A percentile compares a stretch with the other conserved stretches of the same genome.
Evolutionary conservation across 1,140 invertebrate species (phyloP).

Genomic region (Mamestra configurata): DNA sequence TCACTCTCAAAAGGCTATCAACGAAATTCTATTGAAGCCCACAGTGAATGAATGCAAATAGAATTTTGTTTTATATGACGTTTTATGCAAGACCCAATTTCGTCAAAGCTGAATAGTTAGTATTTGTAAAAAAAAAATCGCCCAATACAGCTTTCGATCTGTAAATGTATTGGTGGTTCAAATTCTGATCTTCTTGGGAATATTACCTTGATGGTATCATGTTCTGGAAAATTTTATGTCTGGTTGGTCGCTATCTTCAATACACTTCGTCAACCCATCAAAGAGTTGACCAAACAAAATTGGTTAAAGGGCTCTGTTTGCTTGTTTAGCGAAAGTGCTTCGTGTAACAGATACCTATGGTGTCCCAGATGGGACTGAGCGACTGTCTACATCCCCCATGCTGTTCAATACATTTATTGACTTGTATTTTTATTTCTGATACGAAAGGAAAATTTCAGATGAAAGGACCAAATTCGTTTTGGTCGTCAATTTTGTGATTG

Average conservation of each 20-base stretch:
- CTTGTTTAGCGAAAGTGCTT: constrained; percentile 44
- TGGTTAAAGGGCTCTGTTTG: constrained; percentile 22
- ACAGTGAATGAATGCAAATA: constrained; percentile 9
- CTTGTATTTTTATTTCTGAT: constrained; percentile 11
- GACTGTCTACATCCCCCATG: constrained; percentile 32
- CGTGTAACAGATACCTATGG: constrained; percentile 31
- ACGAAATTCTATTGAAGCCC: constrained; percentile 18
- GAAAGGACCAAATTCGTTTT: constrained; percentile 11
- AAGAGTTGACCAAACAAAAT: constrained; percentile 27
- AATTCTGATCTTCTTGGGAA: background rate
- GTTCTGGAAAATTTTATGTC: background rate
- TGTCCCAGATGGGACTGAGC: constrained; percentile 20
- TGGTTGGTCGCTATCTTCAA: background rate
- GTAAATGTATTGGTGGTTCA: background rate
- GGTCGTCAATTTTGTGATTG: background rate
- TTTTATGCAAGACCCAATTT: background rate
- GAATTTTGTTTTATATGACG: constrained; percentile 32
- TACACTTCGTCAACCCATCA: background rate
- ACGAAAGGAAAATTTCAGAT: background rate
- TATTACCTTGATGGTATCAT: background rate
- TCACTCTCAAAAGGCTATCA: constrained; percentile 15
- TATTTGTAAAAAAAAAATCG: background rate
- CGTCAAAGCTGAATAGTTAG: background rate
- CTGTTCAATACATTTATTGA: constrained; percentile 9
- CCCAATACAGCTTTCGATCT: background rate